A percentile compares a stretch with the other conserved stretches of the same genome.
These are phyloP conservation scores for Melanerpes formicivorus DNA, from an alignment of 2,113 vertebrate species.

Conservation along the genomic window DNA sequence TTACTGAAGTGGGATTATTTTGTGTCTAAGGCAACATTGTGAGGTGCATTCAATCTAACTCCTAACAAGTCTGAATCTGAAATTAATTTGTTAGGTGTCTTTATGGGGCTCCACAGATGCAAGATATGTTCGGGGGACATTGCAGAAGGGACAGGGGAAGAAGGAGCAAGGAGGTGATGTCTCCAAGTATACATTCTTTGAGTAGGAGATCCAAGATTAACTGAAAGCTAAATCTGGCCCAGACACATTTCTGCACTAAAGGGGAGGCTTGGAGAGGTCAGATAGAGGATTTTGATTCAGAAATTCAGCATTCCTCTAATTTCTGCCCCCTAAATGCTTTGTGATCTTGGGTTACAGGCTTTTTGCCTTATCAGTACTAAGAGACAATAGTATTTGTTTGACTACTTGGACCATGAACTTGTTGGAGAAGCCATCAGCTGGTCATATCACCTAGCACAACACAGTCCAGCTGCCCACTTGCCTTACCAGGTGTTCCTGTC, in stretches of 20 bases:
- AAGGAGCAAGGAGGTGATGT: background rate
- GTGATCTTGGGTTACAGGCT: background rate
- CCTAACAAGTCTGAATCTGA: constrained; percentile 22
- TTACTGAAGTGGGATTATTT: constrained; percentile 45
- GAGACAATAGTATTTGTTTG: background rate
- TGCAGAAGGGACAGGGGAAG: background rate
- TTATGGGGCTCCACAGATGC: background rate
- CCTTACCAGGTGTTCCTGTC: background rate
- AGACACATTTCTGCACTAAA: background rate
- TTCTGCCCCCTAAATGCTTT: background rate
- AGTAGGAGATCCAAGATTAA: background rate
- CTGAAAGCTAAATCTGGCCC: background rate
- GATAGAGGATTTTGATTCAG: background rate
- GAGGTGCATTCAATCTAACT: constrained; percentile 36
- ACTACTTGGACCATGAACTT: background rate
- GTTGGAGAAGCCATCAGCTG: background rate
- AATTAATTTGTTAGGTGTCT: constrained; percentile 34
- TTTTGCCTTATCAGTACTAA: background rate
- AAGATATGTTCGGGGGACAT: background rate
- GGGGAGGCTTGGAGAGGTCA: background rate
- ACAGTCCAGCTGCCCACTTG: background rate
- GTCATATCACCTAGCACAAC: background rate
- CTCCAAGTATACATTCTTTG: background rate
- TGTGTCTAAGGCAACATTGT: constrained; percentile 24
- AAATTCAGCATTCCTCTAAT: background rate